Percentiles rank a stretch among this genome's conserved stretches.
These are phyloP conservation scores for Troides helena DNA, from an alignment of 2,888 invertebrate species.

Conservation along the genomic window DNA sequence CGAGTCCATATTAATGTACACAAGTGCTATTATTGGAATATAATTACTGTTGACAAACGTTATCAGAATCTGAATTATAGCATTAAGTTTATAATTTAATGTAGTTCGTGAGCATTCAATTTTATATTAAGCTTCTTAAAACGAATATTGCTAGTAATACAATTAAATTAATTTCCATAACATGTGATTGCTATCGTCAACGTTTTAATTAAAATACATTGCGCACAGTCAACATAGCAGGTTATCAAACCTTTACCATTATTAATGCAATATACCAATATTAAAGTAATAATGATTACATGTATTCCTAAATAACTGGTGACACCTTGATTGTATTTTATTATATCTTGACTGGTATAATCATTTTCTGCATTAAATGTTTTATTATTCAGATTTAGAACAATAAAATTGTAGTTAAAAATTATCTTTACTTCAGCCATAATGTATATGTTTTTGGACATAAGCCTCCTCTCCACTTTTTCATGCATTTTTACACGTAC, in stretches of 20 bases:
- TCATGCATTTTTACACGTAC: no score
- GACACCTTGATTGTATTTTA: no score
- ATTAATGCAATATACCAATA: not conserved
- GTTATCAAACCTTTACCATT: not conserved
- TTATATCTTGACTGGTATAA: no score
- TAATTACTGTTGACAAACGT: slow-evolving; percentile 19
- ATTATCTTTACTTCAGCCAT: no score
- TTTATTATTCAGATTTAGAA: no score
- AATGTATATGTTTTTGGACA: no score
- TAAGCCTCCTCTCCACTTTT: no score
- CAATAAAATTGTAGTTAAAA: no score
- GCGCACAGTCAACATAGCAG: slow-evolving; percentile 1
- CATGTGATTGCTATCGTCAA: slow-evolving; percentile 24
- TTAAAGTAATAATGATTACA: slow-evolving; percentile 4
- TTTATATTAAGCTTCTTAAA: slow-evolving; percentile 28
- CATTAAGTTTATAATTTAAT: slow-evolving; percentile 9
- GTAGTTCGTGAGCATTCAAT: slow-evolving; percentile 22
- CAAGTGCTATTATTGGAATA: slow-evolving; percentile 3
- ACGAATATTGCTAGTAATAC: slow-evolving; percentile 23
- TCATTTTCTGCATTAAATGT: no score
- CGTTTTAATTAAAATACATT: slow-evolving; percentile 28
- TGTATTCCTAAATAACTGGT: not conserved
- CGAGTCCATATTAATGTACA: not conserved
- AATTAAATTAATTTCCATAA: slow-evolving; percentile 25
- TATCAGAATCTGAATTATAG: slow-evolving; percentile 24